Percentiles rank a stretch among this genome's conserved stretches.
phyloP scores from a whole-genome alignment of 1,140 invertebrate genomes.

The Diachasma alloeum region DNA sequence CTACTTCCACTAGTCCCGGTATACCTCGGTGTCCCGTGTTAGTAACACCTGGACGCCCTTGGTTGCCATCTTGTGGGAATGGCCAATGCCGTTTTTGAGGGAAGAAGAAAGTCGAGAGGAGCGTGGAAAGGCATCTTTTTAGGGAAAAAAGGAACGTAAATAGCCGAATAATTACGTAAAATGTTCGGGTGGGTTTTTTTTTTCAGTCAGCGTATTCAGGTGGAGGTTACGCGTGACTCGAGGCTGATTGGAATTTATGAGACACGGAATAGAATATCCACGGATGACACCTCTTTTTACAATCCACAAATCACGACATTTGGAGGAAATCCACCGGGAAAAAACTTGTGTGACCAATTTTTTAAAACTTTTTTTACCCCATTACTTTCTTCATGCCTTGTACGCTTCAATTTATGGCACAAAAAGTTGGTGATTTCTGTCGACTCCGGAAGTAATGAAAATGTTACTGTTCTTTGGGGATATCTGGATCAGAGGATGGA shows the following conservation, averaged over 20 bases:
- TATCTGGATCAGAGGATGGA: not conserved
- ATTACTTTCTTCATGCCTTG: not conserved
- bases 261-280: not conserved
- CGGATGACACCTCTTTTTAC: not conserved
- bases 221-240: not conserved
- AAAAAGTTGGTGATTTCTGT: not conserved
- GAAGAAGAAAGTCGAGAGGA: conserved; percentile 2
- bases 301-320: not conserved
- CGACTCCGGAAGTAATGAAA: not conserved
- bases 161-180: conserved; percentile 24
- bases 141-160: conserved; percentile 21
- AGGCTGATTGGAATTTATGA: conserved; percentile 25
- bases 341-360: not conserved
- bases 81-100: conserved; percentile 1
- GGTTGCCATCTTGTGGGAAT: conserved; percentile 30
- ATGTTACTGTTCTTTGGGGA: not conserved
- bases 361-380: not conserved
- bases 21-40: not conserved
- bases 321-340: not conserved
- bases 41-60: conserved; percentile 28
- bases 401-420: not conserved
- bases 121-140: not conserved
- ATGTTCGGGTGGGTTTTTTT: not conserved
- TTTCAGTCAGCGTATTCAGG: not conserved
- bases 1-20: not conserved